A percentile compares a stretch with the other conserved stretches of the same genome.
These are phyloP conservation scores for Halictus quadricinctus DNA, from an alignment of 2,888 invertebrate species.

Conservation along the genomic window DNA sequence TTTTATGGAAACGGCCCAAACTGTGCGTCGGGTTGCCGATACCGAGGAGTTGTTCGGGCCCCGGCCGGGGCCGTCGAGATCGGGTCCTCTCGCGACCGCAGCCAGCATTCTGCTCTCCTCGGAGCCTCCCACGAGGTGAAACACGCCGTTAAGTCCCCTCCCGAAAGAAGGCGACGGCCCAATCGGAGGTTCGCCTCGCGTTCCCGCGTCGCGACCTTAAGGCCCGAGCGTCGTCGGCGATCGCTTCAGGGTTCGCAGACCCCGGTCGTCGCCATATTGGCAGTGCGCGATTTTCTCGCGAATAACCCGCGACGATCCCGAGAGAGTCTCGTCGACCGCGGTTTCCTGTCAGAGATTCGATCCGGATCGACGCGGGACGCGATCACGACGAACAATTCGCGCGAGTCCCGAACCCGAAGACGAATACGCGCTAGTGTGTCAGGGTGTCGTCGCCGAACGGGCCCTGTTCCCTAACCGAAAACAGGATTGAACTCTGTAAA, in stretches of 20 bases:
- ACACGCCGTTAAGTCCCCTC: conserved; percentile 48
- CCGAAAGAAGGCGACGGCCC: conserved; percentile 39
- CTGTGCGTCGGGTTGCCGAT: neutral
- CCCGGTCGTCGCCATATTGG: conserved; percentile 70
- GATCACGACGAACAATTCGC: neutral
- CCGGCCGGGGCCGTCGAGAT: neutral
- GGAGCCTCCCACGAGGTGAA: conserved; percentile 46
- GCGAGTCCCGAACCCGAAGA: neutral
- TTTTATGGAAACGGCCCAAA: neutral
- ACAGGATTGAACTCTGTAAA: neutral
- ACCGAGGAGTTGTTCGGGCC: neutral
- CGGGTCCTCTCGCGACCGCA: neutral
- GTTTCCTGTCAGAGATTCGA: neutral
- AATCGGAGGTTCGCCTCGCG: conserved; percentile 52
- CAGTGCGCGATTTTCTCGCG: conserved; percentile 66
- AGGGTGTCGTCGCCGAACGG: neutral
- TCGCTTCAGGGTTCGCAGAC: conserved; percentile 61
- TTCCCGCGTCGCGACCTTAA: conserved; percentile 62
- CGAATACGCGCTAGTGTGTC: neutral
- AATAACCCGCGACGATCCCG: conserved; percentile 8
- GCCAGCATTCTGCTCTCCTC: conserved; percentile 22
- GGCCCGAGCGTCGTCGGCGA: conserved; percentile 64
- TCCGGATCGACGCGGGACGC: neutral
- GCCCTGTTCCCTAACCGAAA: neutral
- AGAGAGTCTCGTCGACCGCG: neutral